phyloP scores from a whole-genome alignment of 2,113 vertebrate genomes.

The Balaenoptera acutorostrata region DNA sequence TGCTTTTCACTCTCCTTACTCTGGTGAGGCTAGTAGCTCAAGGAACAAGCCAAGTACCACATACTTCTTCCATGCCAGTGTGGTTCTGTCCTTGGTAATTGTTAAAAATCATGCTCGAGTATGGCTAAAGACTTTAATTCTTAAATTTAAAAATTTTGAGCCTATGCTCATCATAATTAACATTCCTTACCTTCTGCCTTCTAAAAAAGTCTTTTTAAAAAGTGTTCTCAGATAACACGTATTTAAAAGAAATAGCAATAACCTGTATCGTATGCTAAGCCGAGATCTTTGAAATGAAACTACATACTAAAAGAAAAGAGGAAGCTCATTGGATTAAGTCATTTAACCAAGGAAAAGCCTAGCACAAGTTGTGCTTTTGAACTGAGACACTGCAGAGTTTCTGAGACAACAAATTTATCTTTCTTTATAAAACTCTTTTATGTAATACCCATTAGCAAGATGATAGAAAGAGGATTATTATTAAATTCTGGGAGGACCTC shows the following conservation, averaged over 20 bases:
- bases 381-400: neutral
- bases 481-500: neutral
- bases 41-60: neutral
- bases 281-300: conserved; percentile 27
- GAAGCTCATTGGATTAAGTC: neutral
- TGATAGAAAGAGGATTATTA: neutral
- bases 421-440: neutral
- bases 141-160: conserved; percentile 24
- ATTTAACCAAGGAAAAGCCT: neutral
- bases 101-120: neutral
- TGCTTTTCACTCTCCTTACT: neutral
- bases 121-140: neutral
- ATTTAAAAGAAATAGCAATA: conserved; percentile 20
- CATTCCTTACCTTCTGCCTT: neutral
- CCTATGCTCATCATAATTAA: neutral
- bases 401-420: neutral
- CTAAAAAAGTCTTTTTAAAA: conserved; percentile 8
- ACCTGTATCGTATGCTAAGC: neutral
- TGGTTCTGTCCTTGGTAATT: neutral
- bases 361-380: neutral
- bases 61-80: rapidly evolving
- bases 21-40: neutral
- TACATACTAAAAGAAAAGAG: neutral
- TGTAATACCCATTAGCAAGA: neutral
- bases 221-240: neutral